These are phyloP conservation scores for Pitangus sulphuratus DNA, from an alignment of 2,797 vertebrate genomes.

Conservation along the genomic window DNA sequence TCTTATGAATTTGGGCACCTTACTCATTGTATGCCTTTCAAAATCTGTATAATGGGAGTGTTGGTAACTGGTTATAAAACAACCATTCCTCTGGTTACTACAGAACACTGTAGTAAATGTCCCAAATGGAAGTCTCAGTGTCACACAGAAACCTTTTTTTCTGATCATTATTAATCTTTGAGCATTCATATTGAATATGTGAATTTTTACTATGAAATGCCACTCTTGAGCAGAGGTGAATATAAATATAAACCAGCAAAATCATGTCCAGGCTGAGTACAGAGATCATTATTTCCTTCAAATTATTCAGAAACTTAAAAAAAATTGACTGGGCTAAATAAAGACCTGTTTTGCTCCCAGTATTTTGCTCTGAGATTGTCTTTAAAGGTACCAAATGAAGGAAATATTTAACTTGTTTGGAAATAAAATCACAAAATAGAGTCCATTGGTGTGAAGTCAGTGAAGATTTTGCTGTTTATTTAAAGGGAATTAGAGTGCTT, in stretches of 20 bases:
- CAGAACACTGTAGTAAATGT: neutral
- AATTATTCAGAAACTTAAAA: neutral
- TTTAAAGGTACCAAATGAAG: neutral
- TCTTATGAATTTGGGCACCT: neutral
- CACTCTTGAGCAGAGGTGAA: neutral
- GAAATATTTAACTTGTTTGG: neutral
- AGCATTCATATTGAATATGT: neutral
- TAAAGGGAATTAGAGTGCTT: neutral
- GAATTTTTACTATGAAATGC: neutral
- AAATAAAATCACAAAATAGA: neutral
- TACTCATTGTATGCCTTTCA: neutral
- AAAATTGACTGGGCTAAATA: neutral
- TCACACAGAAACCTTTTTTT: neutral
- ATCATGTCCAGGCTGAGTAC: neutral
- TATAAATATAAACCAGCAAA: neutral
- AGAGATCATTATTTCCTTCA: fast-evolving
- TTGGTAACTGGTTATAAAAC: neutral
- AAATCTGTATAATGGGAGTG: neutral
- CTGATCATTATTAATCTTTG: neutral
- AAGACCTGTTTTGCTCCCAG: neutral
- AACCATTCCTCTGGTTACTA: neutral
- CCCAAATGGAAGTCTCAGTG: neutral
- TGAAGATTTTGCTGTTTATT: neutral
- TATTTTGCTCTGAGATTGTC: neutral
- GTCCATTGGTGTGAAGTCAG: neutral